Conservation (phyloP, 2,797 vertebrate genomes). For the Danio jaintianensis region DNA sequence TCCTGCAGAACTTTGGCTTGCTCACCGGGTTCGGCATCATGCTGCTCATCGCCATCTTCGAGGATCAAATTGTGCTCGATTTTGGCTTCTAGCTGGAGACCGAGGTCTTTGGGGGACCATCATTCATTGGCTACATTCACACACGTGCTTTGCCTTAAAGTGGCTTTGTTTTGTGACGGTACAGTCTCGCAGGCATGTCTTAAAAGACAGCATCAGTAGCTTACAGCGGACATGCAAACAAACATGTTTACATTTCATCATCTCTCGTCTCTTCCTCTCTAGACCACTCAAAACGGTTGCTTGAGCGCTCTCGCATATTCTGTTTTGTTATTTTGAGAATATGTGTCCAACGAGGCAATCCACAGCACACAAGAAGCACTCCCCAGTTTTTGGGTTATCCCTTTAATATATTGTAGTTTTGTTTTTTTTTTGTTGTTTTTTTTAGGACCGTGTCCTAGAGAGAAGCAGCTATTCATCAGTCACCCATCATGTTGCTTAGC, state of each 20-base stretch:
- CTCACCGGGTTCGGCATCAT: conserved; percentile 95
- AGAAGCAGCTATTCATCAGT: conserved; percentile 21
- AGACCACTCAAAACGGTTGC: conserved; percentile 10
- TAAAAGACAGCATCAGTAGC: conserved; percentile 61
- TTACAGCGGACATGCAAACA: conserved; percentile 61
- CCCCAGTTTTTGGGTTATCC: conserved; percentile 28
- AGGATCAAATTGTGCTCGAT: conserved; percentile 93
- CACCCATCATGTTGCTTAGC: conserved; percentile 6
- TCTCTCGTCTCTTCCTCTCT: conserved; percentile 31
- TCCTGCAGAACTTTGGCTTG: conserved; percentile 94
- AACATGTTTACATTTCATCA: conserved; percentile 60
- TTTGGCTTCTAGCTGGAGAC: conserved; percentile 84
- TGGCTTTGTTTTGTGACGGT: conserved; percentile 58
- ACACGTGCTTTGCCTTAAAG: conserved; percentile 68
- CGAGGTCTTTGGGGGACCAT: background rate
- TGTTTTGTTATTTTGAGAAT: background rate
- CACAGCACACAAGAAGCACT: conserved; percentile 6
- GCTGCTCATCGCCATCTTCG: conserved; percentile 98
- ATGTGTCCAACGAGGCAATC: conserved; percentile 22
- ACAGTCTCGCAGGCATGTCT: conserved; percentile 68
- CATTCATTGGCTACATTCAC: conserved; percentile 17
- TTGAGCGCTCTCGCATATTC: conserved; percentile 38
- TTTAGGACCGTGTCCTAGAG: conserved; percentile 2
- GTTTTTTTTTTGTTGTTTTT: background rate
- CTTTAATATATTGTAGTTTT: conserved; percentile 38